Conservation (phyloP, 2,113 vertebrate species). For the Gambusia affinis region DNA sequence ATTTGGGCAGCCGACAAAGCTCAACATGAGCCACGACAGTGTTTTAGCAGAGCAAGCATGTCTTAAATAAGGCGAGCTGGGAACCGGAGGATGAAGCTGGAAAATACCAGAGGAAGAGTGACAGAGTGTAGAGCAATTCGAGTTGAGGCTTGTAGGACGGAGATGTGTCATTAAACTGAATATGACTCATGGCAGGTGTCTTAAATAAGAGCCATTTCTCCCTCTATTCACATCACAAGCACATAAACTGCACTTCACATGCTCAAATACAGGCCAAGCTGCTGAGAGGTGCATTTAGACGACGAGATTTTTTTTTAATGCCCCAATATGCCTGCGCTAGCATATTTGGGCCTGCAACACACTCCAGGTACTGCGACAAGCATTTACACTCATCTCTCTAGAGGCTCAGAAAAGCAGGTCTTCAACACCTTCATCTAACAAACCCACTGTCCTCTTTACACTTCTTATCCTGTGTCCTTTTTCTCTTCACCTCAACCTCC, state of each 20-base stretch:
- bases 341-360: neutral
- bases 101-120: conserved; percentile 21
- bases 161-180: conserved; percentile 30
- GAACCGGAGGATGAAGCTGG: conserved; percentile 8
- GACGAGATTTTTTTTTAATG: conserved; percentile 3
- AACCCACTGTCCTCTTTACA: neutral
- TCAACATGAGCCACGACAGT: neutral
- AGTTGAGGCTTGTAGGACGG: conserved; percentile 32
- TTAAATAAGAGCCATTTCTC: conserved; percentile 32
- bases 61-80: neutral
- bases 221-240: conserved; percentile 30
- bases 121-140: conserved; percentile 23
- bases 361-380: neutral
- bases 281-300: conserved; percentile 16
- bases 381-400: conserved; percentile 35
- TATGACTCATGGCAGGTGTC: conserved; percentile 54
- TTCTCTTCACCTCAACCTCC: neutral
- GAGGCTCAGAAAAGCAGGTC: conserved; percentile 39
- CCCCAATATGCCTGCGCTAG: neutral
- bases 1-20: neutral
- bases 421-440: conserved; percentile 11
- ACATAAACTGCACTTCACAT: conserved; percentile 39
- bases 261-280: conserved; percentile 6
- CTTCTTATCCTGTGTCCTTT: conserved; percentile 5
- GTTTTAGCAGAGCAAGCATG: neutral